Evolutionary conservation across 53 echinoderm and acorn worm species (phyloP), one percentile per base, ranked within the genome.

Genomic region (Paelopatides confundens): DNA sequence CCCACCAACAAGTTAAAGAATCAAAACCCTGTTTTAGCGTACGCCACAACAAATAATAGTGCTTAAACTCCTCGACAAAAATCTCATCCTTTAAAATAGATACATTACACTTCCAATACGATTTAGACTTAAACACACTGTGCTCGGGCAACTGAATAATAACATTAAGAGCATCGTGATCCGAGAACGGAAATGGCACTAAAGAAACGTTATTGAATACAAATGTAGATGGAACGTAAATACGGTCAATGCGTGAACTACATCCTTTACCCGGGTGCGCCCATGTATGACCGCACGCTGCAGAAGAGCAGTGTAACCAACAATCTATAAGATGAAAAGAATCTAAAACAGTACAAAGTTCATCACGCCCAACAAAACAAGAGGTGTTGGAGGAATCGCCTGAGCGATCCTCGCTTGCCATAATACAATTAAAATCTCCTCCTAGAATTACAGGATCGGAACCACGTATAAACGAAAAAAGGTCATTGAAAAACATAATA

Each of bases 231-330:
- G 68, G 31, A 4, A 77, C 23, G 10, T 77, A 46, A 77, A 77
- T 12, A 35, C 47, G n/a, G 30, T 77, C 77, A 7, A 77, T 46
- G 5, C 77, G 46, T 24, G 77, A 77, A 77, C 77, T 77, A 47
- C 24, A 18, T 6, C 28, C 31, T 13, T 24, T 28, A 5, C 31
- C 31, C 4, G 66, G 5, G 27, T 29, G 66, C 27, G 3, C 7
- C 77, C 77, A 47, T 7, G 77, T 48, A 29, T 77, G 48, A 7
- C 77, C 50, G 9, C 18, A 10, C 7, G 27, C 8, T 3, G 31
- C 27, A 38, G 49, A 6, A 29, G 10, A 21, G 0, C 0, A 23
- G 18, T n/a, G 5, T 2, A 5, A 4, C 24, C 30, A 77, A 8
- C 77, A 24, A 29, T 47, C 77, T 2, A 48, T 9, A 27, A 77